Percentiles rank a stretch among this genome's conserved stretches.
phyloP scores from a whole-genome alignment of 2,797 vertebrate genomes.

The Acanthis flammea region DNA sequence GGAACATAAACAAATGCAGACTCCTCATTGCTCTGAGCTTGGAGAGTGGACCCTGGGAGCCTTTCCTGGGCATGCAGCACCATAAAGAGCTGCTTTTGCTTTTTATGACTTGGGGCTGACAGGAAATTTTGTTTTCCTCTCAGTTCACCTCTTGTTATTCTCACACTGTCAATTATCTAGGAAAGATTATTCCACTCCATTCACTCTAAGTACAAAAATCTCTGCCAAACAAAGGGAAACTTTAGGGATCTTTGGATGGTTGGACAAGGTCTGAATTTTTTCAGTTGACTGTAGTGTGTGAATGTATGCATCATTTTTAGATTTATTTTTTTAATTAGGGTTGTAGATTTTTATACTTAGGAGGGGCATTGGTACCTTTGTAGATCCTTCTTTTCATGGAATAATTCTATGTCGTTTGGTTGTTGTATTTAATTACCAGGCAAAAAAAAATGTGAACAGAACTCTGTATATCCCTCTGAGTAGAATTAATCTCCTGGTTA shows the following conservation, averaged over 20 bases:
- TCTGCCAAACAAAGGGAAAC: neutral
- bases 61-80: neutral
- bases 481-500: neutral
- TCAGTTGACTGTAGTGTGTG: neutral
- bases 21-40: neutral
- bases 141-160: neutral
- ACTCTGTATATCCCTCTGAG: neutral
- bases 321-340: neutral
- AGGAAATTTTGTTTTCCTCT: neutral
- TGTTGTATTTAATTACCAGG: accelerated
- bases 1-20: neutral
- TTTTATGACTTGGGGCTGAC: neutral
- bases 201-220: neutral
- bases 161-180: neutral
- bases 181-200: neutral
- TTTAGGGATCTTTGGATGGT: neutral
- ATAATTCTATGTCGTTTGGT: neutral
- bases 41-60: neutral
- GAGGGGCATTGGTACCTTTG: accelerated
- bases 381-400: neutral
- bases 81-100: neutral
- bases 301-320: neutral
- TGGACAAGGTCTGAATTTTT: neutral
- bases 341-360: neutral
- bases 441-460: neutral